Evolutionary conservation across 1,140 invertebrate species (phyloP).

Genomic region (Intoshia linei): DNA sequence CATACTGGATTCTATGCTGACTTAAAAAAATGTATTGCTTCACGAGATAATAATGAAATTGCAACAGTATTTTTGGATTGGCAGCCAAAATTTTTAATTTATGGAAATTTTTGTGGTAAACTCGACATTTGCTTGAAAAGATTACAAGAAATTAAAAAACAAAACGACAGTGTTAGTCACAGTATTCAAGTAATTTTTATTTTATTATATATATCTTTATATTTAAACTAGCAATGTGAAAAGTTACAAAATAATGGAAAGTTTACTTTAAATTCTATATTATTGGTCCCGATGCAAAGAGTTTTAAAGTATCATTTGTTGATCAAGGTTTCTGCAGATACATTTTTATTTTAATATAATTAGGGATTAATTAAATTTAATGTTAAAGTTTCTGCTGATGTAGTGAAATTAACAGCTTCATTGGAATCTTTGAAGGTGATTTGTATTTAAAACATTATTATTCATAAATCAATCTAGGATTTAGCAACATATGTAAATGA

Average conservation of each 20-base stretch:
- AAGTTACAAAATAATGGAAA: slow-evolving; percentile 64
- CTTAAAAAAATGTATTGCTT: slow-evolving; percentile 32
- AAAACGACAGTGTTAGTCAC: slow-evolving; percentile 28
- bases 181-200: slow-evolving; percentile 25
- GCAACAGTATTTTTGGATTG: slow-evolving; percentile 47
- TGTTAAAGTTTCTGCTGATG: too few relatives aligned
- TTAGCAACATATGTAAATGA: too few relatives aligned
- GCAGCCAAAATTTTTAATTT: slow-evolving; percentile 56
- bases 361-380: too few relatives aligned
- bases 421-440: too few relatives aligned
- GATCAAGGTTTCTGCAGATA: too few relatives aligned
- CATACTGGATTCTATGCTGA: slow-evolving; percentile 48
- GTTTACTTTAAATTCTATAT: slow-evolving; percentile 59
- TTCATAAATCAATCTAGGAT: too few relatives aligned
- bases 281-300: slow-evolving; percentile 84
- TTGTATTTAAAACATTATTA: too few relatives aligned
- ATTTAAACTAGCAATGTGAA: slow-evolving; percentile 39
- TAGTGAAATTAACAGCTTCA: too few relatives aligned
- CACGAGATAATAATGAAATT: slow-evolving; percentile 14
- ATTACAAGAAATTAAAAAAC: slow-evolving; percentile 37
- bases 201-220: not conserved
- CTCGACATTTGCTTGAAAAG: too few relatives aligned
- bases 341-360: too few relatives aligned
- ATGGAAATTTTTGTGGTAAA: slow-evolving; percentile 85
- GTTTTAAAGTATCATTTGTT: slow-evolving; percentile 80